Evolutionary conservation across 2,888 invertebrate species (phyloP), one percentile per base, ranked within the genome.

Genomic region (Uropetala carovei): DNA sequence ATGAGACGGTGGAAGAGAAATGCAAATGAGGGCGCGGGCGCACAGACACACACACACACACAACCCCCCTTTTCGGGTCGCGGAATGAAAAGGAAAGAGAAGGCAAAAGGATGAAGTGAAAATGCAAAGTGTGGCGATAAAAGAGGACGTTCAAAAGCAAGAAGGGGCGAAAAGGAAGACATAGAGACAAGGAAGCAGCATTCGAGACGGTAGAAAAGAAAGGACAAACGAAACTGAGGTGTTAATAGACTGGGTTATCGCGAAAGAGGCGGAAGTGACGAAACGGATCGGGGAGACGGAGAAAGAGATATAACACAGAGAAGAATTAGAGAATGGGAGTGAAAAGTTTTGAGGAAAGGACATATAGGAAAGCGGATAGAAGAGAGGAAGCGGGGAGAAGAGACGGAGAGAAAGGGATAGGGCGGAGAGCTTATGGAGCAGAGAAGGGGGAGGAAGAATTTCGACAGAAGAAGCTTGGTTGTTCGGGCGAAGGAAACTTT

Each of bases 401-500:
- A 14, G 27, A 82, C 92, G 57, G 16, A 64, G 75, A 59, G 18
- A 92, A 27, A 83, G 92, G 75, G 27, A 13, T 27, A 75, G 11
- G 13, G 27, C 10, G 22, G 68, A 68, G 22, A 64, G n/a, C 64
- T 64, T 22, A 68, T 10, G 68, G n/a, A 68, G 68, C 22, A n/a
- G 22, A 68, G 18, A 43, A 68, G 68, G 13, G 30, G 59, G 22
- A 57, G 22, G 86, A 86, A 59, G 85, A 85, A 58, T 56, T 22
- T 59, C 27, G 60, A 59, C 9, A 27, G 86, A 30, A 86, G 86
- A n/a, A 27, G 86, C 86, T 30, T 9, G 75, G 22, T 64, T 14
- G 58, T 22, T 56, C 83, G 57, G 27, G 27, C 59, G 27, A 56
- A 75, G 83, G 92, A 43, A 92, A 92, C 92, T 93, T 92, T 92